Base-by-base conservation (phyloP, 2,888 invertebrate species). In the Leptinotarsa haldemani region DNA sequence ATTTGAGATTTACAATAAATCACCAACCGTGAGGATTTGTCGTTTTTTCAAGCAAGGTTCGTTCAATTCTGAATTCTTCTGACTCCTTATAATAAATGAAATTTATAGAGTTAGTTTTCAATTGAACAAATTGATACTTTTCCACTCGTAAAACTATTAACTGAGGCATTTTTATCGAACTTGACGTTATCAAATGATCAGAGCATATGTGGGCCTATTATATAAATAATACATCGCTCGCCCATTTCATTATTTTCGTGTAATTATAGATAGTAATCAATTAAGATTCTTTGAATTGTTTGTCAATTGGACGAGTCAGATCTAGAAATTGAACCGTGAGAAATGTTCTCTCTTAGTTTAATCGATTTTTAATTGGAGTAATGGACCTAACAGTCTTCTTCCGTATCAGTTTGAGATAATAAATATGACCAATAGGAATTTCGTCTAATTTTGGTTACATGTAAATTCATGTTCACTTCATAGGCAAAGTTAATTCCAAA, bases 211-310 rank as follows among this genome's bases (percentile, higher is more conserved):
- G 56, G 56, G 22, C 15, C 22, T 20, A 58, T 58, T 22, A 58
- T 22, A 58, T 58, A 13, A 58, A 20, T 40, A 40, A 40, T 40
- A 40, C 40, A 25, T 58, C 20, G 4, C 20, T 58, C 25, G 15
- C 3, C 7, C 61, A 30, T 40, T 61, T 61, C 40, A 61, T 40
- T 30, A 30, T 25, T 40, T 61, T n/a, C 61, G 3, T 9, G 30
- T 61, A n/a, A 61, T 61, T 40, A 18, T n/a, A 30, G 61, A 40
- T 61, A 30, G 61, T 56, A 40, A 61, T 61, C 61, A 61, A 61
- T 61, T 61, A 61, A n/a, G 61, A 61, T 61, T 61, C 30, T n/a
- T 40, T n/a, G 16, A 61, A 61, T 40, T 40, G 61, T 61, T 61
- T 61, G 61, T 61, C 40, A 40, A 61, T 61, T 61, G 61, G 30